Evolutionary conservation across 1,140 invertebrate species (phyloP), one percentile per base, ranked within the genome.

Genomic region (Harlomillsia oculata): DNA sequence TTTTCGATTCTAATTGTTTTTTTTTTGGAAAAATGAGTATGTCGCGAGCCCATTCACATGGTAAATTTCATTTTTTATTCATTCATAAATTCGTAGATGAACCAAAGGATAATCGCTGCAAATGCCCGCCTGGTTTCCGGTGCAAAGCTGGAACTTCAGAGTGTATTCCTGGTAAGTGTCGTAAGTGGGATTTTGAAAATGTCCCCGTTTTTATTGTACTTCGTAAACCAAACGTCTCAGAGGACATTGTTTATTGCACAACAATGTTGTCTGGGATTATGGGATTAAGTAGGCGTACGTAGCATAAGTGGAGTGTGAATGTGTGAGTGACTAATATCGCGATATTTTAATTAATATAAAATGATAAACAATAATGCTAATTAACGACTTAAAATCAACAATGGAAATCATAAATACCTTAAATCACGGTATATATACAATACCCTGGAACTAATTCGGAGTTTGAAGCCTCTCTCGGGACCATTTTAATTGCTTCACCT

Each of bases 341-440:
- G 39, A 20, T 48, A 16, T 48, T 28, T 28, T 48, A 48, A 48
- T 48, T 48, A n/a, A 32, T 48, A 32, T 16, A 32, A 48, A 48
- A 32, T 48, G 45, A n/a, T n/a, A n/a, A n/a, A n/a, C n/a, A n/a
- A n/a, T n/a, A n/a, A n/a, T n/a, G n/a, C n/a, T 30, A 48, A 48
- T 48, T 48, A 48, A 48, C 45, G 45, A 48, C 45, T 48, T 48
- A 48, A 48, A 48, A 30, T n/a, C n/a, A n/a, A n/a, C n/a, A n/a
- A n/a, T n/a, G n/a, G n/a, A n/a, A n/a, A n/a, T n/a, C n/a, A n/a
- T n/a, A n/a, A n/a, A n/a, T n/a, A n/a, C n/a, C n/a, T n/a, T n/a
- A n/a, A n/a, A n/a, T n/a, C n/a, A n/a, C n/a, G n/a, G n/a, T n/a
- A n/a, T n/a, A n/a, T n/a, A n/a, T n/a, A n/a, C n/a, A n/a, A n/a